Conservation (phyloP, 92 coral and sea anemone genomes). For the Epizoanthus stellaris region DNA sequence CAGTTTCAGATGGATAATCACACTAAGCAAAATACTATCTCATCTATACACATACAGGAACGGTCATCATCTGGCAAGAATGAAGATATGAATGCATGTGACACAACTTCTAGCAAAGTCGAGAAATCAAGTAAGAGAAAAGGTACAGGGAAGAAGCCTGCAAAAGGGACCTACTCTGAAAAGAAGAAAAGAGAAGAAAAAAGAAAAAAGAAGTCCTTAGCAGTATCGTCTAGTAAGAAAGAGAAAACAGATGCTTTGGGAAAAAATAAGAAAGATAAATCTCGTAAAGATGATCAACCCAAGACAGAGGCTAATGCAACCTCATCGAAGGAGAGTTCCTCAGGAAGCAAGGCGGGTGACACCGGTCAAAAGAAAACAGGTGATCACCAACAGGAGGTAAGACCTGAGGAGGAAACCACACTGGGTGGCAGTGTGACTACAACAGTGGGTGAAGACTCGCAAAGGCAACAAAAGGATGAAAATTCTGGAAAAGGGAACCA, state of each 20-base stretch:
- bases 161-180: neutral
- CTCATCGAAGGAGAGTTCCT: no score
- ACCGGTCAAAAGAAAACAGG: neutral
- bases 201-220: slow-evolving; percentile 25
- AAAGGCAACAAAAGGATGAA: neutral
- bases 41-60: neutral
- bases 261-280: neutral
- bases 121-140: neutral
- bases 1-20: neutral
- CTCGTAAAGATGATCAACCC: neutral
- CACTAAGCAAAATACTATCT: neutral
- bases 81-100: neutral
- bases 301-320: neutral
- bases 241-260: neutral
- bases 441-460: neutral
- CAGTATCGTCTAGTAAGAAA: neutral
- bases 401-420: neutral
- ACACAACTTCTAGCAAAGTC: neutral
- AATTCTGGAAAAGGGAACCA: neutral
- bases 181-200: slow-evolving; percentile 16
- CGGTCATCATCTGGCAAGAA: neutral
- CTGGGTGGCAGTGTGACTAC: neutral
- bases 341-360: neutral
- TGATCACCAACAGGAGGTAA: neutral
- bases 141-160: neutral